A percentile compares a stretch with the other conserved stretches of the same genome.
Conservation (phyloP, 2,888 invertebrate species). For the Cosmia pyralina region DNA sequence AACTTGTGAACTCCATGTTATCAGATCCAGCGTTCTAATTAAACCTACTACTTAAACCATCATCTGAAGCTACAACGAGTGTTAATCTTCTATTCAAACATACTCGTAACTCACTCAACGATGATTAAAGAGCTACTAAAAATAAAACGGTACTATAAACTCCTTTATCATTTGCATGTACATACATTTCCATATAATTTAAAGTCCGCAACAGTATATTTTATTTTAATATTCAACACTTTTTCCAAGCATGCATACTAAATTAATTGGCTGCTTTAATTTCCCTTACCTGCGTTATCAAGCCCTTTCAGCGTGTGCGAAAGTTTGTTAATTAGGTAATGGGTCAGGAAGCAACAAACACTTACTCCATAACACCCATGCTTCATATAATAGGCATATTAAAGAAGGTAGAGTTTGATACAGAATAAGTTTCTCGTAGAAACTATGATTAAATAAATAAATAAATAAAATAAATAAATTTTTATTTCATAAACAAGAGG, state of each 20-base stretch:
- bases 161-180: constrained; percentile 40
- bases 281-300: constrained; percentile 52
- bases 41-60: constrained; percentile 21
- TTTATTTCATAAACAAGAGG: no score
- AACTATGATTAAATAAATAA: no score
- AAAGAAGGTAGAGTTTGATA: constrained; percentile 9
- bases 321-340: constrained; percentile 60
- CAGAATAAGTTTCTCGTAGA: not conserved
- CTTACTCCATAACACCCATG: constrained; percentile 20
- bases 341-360: constrained; percentile 41
- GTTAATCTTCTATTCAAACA: constrained; percentile 21
- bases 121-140: constrained; percentile 42
- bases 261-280: constrained; percentile 58
- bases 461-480: no score
- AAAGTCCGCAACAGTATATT: constrained; percentile 39
- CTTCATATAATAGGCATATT: constrained; percentile 7
- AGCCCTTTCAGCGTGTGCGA: constrained; percentile 35
- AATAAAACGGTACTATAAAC: constrained; percentile 39
- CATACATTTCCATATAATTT: constrained; percentile 50
- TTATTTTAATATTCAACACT: constrained; percentile 54
- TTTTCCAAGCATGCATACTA: constrained; percentile 53
- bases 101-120: constrained; percentile 14
- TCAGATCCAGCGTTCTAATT: constrained; percentile 13
- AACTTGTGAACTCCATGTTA: constrained; percentile 4
- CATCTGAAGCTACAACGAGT: not conserved